Evolutionary conservation across 2,113 vertebrate genomes (phyloP).

Genomic region (Tricholaema leucomelas): DNA sequence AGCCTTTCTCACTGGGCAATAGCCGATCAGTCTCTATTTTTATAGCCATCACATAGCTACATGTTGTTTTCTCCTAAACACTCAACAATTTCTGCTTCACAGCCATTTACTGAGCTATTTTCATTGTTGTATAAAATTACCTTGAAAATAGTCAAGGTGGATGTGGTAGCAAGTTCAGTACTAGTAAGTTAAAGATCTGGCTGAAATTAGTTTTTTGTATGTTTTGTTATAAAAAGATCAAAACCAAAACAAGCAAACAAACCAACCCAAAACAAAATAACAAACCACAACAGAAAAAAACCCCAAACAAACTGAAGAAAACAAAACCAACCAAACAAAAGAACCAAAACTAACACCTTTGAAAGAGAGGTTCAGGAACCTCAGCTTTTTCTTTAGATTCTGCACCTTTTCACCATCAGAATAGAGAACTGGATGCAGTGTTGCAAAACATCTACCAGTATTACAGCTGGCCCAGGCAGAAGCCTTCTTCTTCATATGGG

Average conservation of each 20-base stretch:
- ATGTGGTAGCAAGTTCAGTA: neutral
- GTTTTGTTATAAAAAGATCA: neutral
- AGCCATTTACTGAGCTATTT: neutral
- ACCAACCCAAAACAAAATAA: too few species aligned
- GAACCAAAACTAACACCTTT: too few species aligned
- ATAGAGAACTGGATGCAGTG: neutral
- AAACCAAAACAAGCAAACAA: neutral
- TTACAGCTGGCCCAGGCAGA: neutral
- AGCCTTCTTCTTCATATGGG: neutral
- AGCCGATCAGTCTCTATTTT: neutral
- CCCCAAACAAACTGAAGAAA: too few species aligned
- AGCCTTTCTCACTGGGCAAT: neutral
- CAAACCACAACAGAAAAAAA: too few species aligned
- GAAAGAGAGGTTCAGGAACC: neutral
- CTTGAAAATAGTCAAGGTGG: neutral
- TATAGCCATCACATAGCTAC: neutral
- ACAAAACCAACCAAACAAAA: too few species aligned
- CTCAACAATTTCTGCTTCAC: neutral
- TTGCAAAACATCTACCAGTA: neutral
- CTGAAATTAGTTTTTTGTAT: neutral
- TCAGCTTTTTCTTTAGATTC: neutral
- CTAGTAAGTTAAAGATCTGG: neutral
- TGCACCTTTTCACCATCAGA: neutral
- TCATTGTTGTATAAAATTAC: neutral
- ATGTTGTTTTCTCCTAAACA: neutral